These are phyloP conservation scores for Drosophila yakuba DNA, from an alignment of 1,140 invertebrate species.

Conservation along the genomic window DNA sequence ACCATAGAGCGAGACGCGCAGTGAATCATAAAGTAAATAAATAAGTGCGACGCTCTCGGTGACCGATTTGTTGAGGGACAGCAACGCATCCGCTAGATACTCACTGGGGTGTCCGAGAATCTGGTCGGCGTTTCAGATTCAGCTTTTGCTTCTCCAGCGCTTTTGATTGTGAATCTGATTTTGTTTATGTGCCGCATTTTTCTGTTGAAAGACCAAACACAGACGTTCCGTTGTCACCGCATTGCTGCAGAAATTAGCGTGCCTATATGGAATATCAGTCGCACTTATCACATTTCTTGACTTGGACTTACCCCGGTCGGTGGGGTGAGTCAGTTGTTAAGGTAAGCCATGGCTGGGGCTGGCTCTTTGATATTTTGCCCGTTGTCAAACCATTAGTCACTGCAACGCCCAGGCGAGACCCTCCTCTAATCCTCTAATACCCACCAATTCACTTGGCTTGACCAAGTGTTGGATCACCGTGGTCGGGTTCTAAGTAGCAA, in stretches of 20 bases:
- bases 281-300: conserved; percentile 43
- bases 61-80: conserved; percentile 57
- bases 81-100: conserved; percentile 63
- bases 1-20: conserved; percentile 35
- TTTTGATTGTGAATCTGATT: conserved; percentile 18
- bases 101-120: conserved; percentile 10
- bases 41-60: conserved; percentile 52
- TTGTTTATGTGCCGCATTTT: conserved; percentile 56
- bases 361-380: conserved; percentile 34
- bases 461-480: conserved; percentile 29
- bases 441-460: conserved; percentile 30
- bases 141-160: conserved; percentile 24
- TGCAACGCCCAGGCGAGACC: conserved; percentile 52
- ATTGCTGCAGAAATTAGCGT: conserved; percentile 61
- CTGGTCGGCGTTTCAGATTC: conserved; percentile 14
- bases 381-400: conserved; percentile 65
- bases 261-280: conserved; percentile 40
- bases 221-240: conserved; percentile 48
- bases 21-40: conserved; percentile 67
- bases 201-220: conserved; percentile 60
- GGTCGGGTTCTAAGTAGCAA: conserved; percentile 43
- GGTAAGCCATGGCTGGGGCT: conserved; percentile 30
- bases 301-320: conserved; percentile 7
- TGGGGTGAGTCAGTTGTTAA: conserved; percentile 51
- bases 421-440: conserved; percentile 28